These are phyloP conservation scores for Heterohyrax brucei DNA, from an alignment of 2,797 vertebrate species.

Conservation along the genomic window DNA sequence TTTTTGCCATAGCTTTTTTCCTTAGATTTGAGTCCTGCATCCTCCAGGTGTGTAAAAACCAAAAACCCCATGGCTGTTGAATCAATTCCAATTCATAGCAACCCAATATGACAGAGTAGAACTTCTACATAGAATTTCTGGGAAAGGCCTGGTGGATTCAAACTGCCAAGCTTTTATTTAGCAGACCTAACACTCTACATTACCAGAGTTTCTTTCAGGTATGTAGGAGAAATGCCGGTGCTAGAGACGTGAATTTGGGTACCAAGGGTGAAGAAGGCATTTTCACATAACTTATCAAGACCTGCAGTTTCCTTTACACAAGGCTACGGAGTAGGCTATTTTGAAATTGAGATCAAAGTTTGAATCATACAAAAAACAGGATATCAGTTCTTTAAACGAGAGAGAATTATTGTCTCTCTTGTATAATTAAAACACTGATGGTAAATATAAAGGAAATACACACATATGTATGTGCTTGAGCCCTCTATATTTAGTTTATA, in stretches of 20 bases:
- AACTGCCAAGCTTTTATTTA: too few species aligned
- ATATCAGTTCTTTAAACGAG: slow-evolving; percentile 11
- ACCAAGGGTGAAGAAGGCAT: background rate
- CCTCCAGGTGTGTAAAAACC: background rate
- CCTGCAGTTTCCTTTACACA: background rate
- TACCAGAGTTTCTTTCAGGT: background rate
- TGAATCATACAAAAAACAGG: slow-evolving; percentile 26
- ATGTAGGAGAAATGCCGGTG: background rate
- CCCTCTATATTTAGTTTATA: background rate
- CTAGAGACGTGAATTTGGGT: background rate
- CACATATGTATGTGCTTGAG: background rate
- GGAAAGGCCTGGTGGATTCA: too few species aligned
- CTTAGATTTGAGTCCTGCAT: slow-evolving; percentile 48
- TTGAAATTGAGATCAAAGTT: background rate
- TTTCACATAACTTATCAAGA: background rate
- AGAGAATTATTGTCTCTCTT: background rate
- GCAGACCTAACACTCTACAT: too few species aligned
- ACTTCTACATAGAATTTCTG: too few species aligned
- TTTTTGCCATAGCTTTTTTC: slow-evolving; percentile 64
- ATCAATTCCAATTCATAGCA: too few species aligned
- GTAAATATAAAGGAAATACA: background rate
- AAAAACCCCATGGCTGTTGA: too few species aligned
- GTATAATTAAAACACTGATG: background rate
- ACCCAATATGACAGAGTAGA: too few species aligned
- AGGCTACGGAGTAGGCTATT: background rate